Conservation (phyloP, 2,888 invertebrate genomes). For the Ochropleura plecta region DNA sequence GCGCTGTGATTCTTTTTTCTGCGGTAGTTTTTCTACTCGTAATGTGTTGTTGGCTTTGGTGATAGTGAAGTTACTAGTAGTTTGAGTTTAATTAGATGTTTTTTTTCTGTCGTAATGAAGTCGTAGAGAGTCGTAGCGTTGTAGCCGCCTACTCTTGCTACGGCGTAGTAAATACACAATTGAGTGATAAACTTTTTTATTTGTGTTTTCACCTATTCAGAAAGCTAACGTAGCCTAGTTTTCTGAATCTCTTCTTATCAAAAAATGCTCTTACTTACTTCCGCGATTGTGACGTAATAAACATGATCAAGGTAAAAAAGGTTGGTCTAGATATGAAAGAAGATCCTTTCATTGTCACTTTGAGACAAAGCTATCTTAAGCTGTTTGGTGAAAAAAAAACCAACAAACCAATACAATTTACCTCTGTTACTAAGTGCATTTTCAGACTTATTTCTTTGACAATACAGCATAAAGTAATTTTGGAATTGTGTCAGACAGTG, state of each 20-base stretch:
- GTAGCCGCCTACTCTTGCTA: slow-evolving; percentile 13
- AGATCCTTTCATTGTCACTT: neutral
- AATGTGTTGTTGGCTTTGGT: neutral
- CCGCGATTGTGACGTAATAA: neutral
- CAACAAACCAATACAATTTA: neutral
- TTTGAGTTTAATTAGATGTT: neutral
- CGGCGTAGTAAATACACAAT: slow-evolving; percentile 8
- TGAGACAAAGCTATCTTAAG: neutral
- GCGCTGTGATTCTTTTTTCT: slow-evolving; percentile 1
- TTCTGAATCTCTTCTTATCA: slow-evolving; percentile 5
- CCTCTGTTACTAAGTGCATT: neutral
- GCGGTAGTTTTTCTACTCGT: neutral
- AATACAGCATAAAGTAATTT: neutral
- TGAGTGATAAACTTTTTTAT: neutral
- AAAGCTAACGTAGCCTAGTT: too few relatives aligned
- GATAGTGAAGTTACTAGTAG: neutral
- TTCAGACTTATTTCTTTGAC: neutral
- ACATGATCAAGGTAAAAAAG: slow-evolving; percentile 14
- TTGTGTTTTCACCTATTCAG: neutral
- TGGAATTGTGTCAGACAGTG: slow-evolving; percentile 7
- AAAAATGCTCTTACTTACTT: neutral
- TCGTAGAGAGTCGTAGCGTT: neutral
- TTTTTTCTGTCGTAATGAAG: neutral
- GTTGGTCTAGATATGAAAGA: neutral
- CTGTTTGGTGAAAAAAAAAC: neutral